phyloP scores from a whole-genome alignment of 2,888 invertebrate genomes.

The Cremastobaeus sp. region DNA sequence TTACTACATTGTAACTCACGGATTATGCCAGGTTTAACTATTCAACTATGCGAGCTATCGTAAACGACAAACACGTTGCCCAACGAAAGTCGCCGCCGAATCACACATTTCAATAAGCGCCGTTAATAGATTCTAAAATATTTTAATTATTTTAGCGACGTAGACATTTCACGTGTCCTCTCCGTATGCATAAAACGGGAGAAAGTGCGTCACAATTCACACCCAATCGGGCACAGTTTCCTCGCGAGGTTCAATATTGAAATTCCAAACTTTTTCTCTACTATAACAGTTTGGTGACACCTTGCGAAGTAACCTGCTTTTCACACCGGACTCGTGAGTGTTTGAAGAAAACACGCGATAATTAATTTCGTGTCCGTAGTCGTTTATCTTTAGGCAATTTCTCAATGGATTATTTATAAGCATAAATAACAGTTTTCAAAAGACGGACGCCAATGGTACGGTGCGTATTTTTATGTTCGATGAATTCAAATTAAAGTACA shows the following conservation, averaged over 20 bases:
- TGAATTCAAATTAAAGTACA: no score
- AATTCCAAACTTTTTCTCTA: slow-evolving; percentile 30
- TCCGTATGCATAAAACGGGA: slow-evolving; percentile 11
- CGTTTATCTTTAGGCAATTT: no score
- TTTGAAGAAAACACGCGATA: no score
- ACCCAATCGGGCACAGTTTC: slow-evolving; percentile 21
- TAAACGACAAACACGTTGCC: slow-evolving; percentile 1
- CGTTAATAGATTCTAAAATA: slow-evolving; percentile 23
- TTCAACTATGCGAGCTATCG: not conserved
- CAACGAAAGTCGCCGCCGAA: slow-evolving; percentile 11
- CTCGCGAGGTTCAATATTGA: slow-evolving; percentile 14
- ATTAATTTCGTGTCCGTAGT: no score
- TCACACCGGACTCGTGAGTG: no score
- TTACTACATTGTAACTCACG: no score
- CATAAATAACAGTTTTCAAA: no score
- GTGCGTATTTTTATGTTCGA: no score
- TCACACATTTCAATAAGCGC: slow-evolving; percentile 6
- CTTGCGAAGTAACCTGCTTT: slow-evolving; percentile 11
- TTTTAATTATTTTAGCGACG: slow-evolving; percentile 5
- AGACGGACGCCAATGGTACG: no score
- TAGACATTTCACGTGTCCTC: not conserved
- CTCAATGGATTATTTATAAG: no score
- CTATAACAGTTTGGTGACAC: not conserved
- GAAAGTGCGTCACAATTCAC: slow-evolving; percentile 27
- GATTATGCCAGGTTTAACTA: not conserved